Conservation (phyloP, 2,888 invertebrate genomes). For the Trachelus stipa region DNA sequence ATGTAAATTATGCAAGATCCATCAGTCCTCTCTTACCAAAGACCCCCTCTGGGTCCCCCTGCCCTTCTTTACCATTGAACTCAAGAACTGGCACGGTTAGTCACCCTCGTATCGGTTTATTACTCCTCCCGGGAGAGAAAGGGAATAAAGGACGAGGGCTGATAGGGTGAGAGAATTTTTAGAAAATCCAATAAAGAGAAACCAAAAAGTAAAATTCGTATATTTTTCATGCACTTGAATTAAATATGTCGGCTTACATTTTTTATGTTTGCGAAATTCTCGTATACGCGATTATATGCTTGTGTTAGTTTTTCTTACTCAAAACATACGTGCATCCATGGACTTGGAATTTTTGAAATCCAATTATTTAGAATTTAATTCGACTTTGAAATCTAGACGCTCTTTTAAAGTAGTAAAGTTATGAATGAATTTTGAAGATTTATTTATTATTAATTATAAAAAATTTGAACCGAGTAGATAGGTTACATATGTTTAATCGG, state of each 20-base stretch:
- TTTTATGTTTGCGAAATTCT: not conserved
- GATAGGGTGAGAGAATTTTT: not conserved
- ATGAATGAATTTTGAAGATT: not conserved
- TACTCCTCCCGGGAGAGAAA: not conserved
- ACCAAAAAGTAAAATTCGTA: not conserved
- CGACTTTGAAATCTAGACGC: too few species aligned
- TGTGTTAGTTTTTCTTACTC: not conserved
- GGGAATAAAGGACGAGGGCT: not conserved
- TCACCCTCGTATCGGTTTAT: not conserved
- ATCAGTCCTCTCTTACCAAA: not conserved
- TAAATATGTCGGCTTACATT: not conserved
- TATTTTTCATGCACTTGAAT: not conserved
- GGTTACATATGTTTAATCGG: not conserved
- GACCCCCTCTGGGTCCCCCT: too few species aligned
- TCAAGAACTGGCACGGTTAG: too few species aligned
- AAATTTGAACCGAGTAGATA: too few species aligned
- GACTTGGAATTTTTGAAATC: not conserved
- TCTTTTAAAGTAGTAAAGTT: not conserved
- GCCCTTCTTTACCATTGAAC: too few species aligned
- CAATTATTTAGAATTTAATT: too few species aligned
- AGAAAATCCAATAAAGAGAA: not conserved
- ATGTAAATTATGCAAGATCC: conserved; percentile 24
- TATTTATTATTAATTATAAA: too few species aligned
- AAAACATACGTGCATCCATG: not conserved
- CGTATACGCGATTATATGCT: not conserved